A percentile compares a stretch with the other conserved stretches of the same genome.
Conservation (phyloP, 2,888 invertebrate genomes). For the Pristionchus exspectatus region DNA sequence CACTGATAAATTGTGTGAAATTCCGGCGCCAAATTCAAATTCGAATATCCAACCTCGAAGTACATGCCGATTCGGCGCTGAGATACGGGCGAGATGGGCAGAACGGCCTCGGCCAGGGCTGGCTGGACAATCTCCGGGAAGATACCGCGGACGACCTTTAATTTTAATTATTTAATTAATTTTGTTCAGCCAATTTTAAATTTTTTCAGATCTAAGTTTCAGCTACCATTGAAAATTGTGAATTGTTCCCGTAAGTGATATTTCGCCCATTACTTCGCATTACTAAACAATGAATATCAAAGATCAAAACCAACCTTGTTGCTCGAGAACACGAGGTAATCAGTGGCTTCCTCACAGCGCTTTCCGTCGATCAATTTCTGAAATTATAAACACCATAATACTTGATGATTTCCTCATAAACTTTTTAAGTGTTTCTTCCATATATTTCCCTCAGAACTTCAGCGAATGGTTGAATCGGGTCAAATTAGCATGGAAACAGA, state of each 20-base stretch:
- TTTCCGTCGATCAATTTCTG: slow-evolving; percentile 77
- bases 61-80: slow-evolving; percentile 96
- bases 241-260: neutral
- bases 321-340: slow-evolving; percentile 78
- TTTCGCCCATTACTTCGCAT: too few relatives aligned
- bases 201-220: neutral
- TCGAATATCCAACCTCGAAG: slow-evolving; percentile 82
- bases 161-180: neutral
- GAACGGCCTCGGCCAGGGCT: slow-evolving; percentile 94
- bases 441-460: slow-evolving; percentile 54
- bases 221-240: neutral
- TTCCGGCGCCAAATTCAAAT: neutral
- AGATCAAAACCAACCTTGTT: slow-evolving; percentile 80
- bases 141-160: slow-evolving; percentile 90
- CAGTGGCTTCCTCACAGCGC: slow-evolving; percentile 74
- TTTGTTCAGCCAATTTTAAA: neutral
- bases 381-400: too few relatives aligned
- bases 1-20: neutral
- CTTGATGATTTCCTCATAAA: too few relatives aligned
- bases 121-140: slow-evolving; percentile 85
- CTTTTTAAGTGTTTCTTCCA: too few relatives aligned
- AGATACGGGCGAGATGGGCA: slow-evolving; percentile 90
- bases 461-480: too few relatives aligned
- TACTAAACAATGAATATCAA: neutral
- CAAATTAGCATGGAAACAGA: too few relatives aligned